These are phyloP conservation scores for Cichladusa arquata DNA, from an alignment of 2,113 vertebrate genomes.

Conservation along the genomic window DNA sequence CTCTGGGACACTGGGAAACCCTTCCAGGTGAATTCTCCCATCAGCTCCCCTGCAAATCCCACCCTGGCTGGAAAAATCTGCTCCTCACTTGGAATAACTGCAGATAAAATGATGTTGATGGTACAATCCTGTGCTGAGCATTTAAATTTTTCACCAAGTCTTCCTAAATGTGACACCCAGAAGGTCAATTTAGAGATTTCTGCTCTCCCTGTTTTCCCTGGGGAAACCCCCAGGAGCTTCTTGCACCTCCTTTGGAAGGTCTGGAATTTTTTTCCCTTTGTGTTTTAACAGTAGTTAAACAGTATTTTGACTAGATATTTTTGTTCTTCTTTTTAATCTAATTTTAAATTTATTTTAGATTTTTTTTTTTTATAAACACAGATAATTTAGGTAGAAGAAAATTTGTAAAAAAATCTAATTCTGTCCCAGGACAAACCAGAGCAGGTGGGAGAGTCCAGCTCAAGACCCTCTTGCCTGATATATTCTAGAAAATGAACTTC, in stretches of 20 bases:
- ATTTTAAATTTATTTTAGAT: not conserved
- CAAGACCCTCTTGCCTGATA: not conserved
- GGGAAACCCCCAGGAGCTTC: not conserved
- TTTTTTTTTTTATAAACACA: not conserved
- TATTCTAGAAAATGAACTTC: not conserved
- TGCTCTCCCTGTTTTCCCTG: not conserved
- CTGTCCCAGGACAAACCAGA: not conserved
- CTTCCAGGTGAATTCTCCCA: not conserved
- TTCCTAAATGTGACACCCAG: not conserved
- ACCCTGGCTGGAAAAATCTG: not conserved
- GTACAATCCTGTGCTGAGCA: not conserved
- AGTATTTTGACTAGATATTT: not conserved
- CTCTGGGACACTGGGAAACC: not conserved
- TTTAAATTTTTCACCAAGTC: not conserved
- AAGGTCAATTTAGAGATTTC: not conserved
- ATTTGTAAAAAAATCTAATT: not conserved
- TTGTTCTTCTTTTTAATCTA: not conserved
- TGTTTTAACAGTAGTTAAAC: not conserved
- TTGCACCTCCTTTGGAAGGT: not conserved
- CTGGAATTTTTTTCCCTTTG: rapidly evolving
- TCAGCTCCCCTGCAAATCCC: not conserved
- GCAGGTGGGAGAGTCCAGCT: not conserved
- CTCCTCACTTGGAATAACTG: not conserved
- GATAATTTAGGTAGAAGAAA: not conserved
- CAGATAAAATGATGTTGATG: not conserved